phyloP scores from a whole-genome alignment of 1,140 invertebrate genomes.

The Cydia strobilella region DNA sequence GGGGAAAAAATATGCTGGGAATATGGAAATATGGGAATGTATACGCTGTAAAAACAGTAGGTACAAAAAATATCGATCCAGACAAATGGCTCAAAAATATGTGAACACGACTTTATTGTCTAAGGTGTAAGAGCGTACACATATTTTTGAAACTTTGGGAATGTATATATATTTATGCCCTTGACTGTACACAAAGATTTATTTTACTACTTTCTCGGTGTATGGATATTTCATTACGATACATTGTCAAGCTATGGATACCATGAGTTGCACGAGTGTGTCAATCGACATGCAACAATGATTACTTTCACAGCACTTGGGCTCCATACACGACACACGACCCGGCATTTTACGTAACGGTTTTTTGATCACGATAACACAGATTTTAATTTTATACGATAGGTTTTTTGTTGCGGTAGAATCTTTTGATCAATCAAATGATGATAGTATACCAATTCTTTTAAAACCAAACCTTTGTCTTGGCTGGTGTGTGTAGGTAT shows the following conservation, averaged over 20 bases:
- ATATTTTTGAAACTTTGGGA: too few relatives aligned
- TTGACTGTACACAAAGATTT: not conserved
- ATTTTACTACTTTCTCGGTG: constrained; percentile 4
- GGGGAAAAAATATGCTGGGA: too few relatives aligned
- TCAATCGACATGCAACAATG: constrained; percentile 60
- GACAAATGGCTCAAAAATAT: too few relatives aligned
- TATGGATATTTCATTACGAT: not conserved
- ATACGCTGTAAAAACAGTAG: not conserved
- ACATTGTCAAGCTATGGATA: constrained; percentile 14
- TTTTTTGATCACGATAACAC: constrained; percentile 18
- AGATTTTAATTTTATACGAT: not conserved
- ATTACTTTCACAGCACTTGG: constrained; percentile 68
- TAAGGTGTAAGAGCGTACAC: too few relatives aligned
- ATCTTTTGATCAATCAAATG: constrained; percentile 6
- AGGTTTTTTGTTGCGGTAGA: not conserved
- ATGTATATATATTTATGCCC: too few relatives aligned
- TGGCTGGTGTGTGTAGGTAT: not conserved
- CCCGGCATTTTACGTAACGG: constrained; percentile 41
- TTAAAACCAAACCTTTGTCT: not conserved
- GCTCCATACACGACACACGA: constrained; percentile 35
- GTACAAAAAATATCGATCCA: too few relatives aligned
- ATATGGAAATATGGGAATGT: constrained; percentile 2
- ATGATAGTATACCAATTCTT: not conserved
- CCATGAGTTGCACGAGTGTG: constrained; percentile 7
- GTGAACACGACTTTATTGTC: too few relatives aligned